Evolutionary conservation across 2,113 vertebrate species (phyloP).

Genomic region (Apodemus sylvaticus): DNA sequence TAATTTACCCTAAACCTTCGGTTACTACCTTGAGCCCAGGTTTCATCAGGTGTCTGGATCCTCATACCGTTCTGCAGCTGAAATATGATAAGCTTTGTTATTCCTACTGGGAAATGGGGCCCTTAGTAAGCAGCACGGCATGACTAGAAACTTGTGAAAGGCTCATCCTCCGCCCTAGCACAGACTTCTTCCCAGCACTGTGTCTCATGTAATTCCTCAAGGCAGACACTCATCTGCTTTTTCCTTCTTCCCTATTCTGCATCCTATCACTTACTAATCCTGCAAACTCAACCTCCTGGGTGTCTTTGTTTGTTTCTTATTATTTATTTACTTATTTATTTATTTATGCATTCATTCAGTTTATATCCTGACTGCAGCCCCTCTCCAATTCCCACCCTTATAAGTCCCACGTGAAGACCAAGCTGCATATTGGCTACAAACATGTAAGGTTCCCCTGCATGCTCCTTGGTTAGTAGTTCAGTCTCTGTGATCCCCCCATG

Average conservation of each 20-base stretch:
- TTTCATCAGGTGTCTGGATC: background rate
- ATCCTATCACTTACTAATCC: background rate
- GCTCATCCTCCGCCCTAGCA: background rate
- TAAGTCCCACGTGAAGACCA: too few relatives aligned
- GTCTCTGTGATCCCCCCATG: too few relatives aligned
- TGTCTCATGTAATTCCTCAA: background rate
- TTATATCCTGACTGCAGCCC: too few relatives aligned
- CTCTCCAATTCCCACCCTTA: too few relatives aligned
- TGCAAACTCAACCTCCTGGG: background rate
- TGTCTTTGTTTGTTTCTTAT: background rate
- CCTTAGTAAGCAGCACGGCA: background rate
- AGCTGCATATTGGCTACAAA: too few relatives aligned
- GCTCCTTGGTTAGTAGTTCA: too few relatives aligned
- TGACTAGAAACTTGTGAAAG: background rate
- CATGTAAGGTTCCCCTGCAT: too few relatives aligned
- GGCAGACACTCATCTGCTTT: background rate
- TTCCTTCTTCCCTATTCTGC: background rate
- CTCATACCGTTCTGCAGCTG: background rate
- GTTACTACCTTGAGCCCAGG: constrained; percentile 6
- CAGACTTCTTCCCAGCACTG: background rate
- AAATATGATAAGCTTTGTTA: background rate
- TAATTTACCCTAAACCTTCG: constrained; percentile 19
- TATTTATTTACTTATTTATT: too few relatives aligned
- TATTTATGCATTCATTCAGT: too few relatives aligned
- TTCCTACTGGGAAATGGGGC: background rate